phyloP scores from a whole-genome alignment of 2,113 vertebrate species.

The Limnothrissa miodon region DNA sequence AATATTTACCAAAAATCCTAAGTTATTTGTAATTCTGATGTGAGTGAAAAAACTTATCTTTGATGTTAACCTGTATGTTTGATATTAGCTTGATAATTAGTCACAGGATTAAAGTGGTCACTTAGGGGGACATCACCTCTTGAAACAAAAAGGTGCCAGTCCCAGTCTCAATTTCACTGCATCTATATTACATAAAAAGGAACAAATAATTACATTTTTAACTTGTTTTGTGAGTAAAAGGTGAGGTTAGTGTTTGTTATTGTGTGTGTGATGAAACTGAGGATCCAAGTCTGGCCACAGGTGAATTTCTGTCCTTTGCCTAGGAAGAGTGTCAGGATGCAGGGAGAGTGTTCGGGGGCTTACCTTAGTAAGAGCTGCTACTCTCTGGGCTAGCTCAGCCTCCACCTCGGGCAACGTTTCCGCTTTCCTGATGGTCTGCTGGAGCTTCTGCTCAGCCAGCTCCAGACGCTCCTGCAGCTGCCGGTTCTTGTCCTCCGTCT shows the following conservation, averaged over 20 bases:
- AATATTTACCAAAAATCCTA: too few species aligned
- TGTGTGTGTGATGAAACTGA: not conserved
- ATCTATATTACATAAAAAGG: too few species aligned
- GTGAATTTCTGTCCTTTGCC: not conserved
- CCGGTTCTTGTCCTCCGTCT: conserved; percentile 92
- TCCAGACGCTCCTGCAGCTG: conserved; percentile 94
- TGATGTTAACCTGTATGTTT: too few species aligned
- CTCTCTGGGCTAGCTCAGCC: conserved; percentile 92
- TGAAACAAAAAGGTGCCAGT: too few species aligned
- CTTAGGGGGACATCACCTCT: too few species aligned
- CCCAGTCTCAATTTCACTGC: too few species aligned
- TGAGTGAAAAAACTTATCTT: too few species aligned
- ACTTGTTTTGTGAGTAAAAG: too few species aligned
- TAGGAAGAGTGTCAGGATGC: not conserved
- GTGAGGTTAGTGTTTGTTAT: not conserved
- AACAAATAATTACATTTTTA: too few species aligned
- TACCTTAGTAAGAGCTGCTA: conserved; percentile 94
- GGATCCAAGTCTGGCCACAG: not conserved
- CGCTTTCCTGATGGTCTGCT: conserved; percentile 93
- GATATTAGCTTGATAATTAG: too few species aligned
- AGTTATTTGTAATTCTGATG: too few species aligned
- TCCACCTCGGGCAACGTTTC: conserved; percentile 96
- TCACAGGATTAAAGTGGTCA: too few species aligned
- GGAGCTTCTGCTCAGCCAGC: conserved; percentile 93
- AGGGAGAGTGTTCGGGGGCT: not conserved